Base-by-base conservation (phyloP, 2,888 invertebrate genomes). In the Diabrotica balteata region DNA sequence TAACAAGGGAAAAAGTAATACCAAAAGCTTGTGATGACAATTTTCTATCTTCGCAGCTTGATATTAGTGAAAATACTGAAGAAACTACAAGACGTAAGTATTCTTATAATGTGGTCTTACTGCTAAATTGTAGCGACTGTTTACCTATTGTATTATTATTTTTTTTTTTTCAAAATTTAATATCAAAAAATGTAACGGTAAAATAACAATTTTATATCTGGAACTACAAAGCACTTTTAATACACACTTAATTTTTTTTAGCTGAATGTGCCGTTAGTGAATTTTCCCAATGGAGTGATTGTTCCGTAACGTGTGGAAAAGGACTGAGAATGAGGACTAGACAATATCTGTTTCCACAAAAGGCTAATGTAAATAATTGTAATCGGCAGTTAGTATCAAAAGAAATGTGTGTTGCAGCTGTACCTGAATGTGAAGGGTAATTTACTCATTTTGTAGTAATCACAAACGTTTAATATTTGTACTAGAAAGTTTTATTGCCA, bases 271-370 rank as follows among this genome's bases (percentile, higher is more conserved):
- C 86, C 4, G 92, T 93, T 42, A 86, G 88, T 0, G 89, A 89
- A 22, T 97, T 95, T 88, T 86, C 89, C 7, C 77, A 86, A 8
- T 97, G 94, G 94, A 90, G 91, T 44, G 86, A 88, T 17, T 97
- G 96, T 82, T 92, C 94, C 7, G 95, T 93, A 50, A 88, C 90
- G 45, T 97, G 97, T 84, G 97, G 96, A 67, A 93, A 93, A 85
- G 97, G 97, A 43, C 87, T 91, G 72, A 88, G 94, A 78, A 91
- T 93, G 88, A 87, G 95, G 76, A 90, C 88, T 66, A 88, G 96
- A 66, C 83, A 87, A 72, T 96, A 94, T 84, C 82, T 86, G 72
- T 83, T 90, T 83, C 90, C 91, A 55, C 88, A 90, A 77, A 90
- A 91, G 80, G 96, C 96, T 7, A 85, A 85, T 73, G 89, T 90